Percentiles rank a stretch among this genome's conserved stretches.
Conservation (phyloP, 2,797 vertebrate species). For the Crocidura indochinensis region DNA sequence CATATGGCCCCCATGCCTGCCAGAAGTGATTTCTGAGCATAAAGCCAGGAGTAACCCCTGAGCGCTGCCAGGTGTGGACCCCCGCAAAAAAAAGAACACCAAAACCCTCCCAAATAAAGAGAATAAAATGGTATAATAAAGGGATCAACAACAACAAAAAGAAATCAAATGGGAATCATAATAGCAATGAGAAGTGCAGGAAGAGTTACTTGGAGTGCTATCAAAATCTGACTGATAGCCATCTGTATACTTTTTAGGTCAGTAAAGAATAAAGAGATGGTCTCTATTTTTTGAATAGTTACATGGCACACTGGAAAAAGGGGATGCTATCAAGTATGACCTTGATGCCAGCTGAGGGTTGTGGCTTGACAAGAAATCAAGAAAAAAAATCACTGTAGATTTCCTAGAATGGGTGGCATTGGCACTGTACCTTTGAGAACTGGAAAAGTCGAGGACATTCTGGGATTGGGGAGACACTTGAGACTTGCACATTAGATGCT, state of each 20-base stretch:
- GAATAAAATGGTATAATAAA: too few relatives aligned
- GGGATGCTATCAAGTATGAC: background rate
- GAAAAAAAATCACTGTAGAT: conserved; percentile 59
- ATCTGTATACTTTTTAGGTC: background rate
- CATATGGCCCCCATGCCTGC: too few relatives aligned
- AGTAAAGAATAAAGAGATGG: background rate
- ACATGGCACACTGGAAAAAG: background rate
- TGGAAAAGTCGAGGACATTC: background rate
- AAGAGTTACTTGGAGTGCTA: background rate
- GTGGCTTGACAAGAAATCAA: conserved; percentile 4
- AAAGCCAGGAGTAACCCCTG: too few relatives aligned
- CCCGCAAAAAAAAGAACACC: too few relatives aligned
- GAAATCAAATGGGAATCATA: background rate
- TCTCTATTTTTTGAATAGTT: background rate
- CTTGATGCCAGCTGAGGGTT: background rate
- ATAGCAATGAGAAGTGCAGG: background rate
- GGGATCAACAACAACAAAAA: too few relatives aligned
- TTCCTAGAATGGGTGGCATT: background rate
- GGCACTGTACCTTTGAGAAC: background rate
- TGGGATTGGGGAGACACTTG: background rate
- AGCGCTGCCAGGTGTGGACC: too few relatives aligned
- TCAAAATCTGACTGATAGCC: background rate
- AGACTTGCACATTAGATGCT: background rate
- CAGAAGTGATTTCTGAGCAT: too few relatives aligned
- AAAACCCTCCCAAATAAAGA: too few relatives aligned